Conservation (phyloP, 2,113 vertebrate species). For the Suricata suricatta region DNA sequence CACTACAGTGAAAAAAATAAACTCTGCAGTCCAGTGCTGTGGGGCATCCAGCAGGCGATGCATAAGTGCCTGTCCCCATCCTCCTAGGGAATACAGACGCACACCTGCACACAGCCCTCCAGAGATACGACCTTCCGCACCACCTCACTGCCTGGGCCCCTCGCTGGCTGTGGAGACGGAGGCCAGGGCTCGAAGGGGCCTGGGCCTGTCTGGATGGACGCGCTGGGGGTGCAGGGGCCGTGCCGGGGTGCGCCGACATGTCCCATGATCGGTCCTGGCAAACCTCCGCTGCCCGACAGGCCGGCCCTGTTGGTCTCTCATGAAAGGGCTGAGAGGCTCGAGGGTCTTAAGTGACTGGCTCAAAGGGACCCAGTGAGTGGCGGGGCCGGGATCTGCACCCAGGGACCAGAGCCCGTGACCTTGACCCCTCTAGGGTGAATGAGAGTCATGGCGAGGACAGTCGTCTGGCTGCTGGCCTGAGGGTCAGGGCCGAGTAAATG, state of each 20-base stretch:
- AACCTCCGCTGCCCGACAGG: background rate
- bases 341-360: background rate
- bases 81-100: background rate
- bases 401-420: background rate
- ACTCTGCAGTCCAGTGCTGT: background rate
- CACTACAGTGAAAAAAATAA: background rate
- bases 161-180: background rate
- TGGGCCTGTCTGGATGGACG: background rate
- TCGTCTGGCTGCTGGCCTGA: background rate
- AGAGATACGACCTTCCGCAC: rapidly evolving
- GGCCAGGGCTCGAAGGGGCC: background rate
- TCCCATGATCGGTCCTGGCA: background rate
- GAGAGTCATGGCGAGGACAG: background rate
- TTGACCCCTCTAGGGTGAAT: background rate
- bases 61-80: background rate
- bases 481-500: background rate
- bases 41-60: background rate
- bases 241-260: background rate
- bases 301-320: background rate
- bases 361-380: background rate
- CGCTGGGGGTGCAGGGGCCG: background rate
- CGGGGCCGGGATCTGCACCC: background rate
- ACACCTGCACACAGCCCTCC: background rate
- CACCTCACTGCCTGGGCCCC: background rate
- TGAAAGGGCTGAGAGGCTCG: background rate